Evolutionary conservation across 2,113 vertebrate species (phyloP), one percentile per base, ranked within the genome.

Genomic region (Misgurnus mizolepis): DNA sequence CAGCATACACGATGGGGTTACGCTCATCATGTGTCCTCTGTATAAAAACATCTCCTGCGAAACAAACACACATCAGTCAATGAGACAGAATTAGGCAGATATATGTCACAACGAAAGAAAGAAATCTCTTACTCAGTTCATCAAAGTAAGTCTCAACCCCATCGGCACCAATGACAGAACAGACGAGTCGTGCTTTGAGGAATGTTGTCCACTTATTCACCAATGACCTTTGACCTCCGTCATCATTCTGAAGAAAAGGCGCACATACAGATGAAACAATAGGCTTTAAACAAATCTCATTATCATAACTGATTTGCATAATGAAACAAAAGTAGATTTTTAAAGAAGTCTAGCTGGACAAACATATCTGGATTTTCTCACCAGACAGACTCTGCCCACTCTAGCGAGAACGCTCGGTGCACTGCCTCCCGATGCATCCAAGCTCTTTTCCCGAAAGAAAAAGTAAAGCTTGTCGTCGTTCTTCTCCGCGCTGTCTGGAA

Each of bases 401-500:
- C 94, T 77, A 45, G 94, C 90, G 40, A 95, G 79, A 39, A 95
- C 89, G 0, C 90, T 92, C 45, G 94, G 94, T 12, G 93, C 93
- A n/a, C 89, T 88, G 81, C 93, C 92, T 0, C 91, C 90, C 7
- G 90, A 91, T 1, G 91, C 88, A 80, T 95, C 94, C 40, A 94
- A 87, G 45, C 89, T 94, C 84, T 94, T 94, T 89, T 95, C 95
- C 1, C 94, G 94, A 88, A 95, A 95, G 76, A 95, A 95, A 88
- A 95, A 94, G 84, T 95, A 95, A 7, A 95, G 92, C 78, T 95
- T 95, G 88, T 95, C 93, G 1, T 95, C 95, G n/a, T 94, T 95
- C 83, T 87, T 91, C 86, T 95, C 93, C 18, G 92, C 90, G 58
- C 93, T 94, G 88, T 95, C 95, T 18, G 93, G 93, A 84, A 95